phyloP scores from a whole-genome alignment of 2,888 invertebrate genomes.

The Drosophila incognita region DNA sequence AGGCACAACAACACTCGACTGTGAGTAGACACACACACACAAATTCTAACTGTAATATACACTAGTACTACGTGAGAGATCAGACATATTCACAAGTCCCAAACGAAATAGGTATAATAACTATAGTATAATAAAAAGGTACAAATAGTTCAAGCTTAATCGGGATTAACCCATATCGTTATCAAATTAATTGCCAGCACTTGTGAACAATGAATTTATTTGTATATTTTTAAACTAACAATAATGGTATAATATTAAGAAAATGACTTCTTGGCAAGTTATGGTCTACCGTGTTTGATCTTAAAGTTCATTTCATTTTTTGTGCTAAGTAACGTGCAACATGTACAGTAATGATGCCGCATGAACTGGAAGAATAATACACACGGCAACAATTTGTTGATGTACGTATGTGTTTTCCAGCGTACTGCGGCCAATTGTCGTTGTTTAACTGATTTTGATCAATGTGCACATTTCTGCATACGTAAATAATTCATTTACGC shows the following conservation, averaged over 20 bases:
- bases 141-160: not conserved
- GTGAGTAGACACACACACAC: constrained; percentile 59
- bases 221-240: not conserved
- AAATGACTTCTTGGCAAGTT: not conserved
- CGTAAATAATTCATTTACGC: constrained; percentile 3
- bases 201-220: not conserved
- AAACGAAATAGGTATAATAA: not conserved
- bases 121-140: too few relatives aligned
- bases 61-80: not conserved
- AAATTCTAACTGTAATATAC: not conserved
- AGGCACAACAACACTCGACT: constrained; percentile 60
- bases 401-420: not conserved
- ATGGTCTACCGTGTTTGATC: not conserved
- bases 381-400: not conserved
- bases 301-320: not conserved
- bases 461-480: not conserved
- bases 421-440: constrained; percentile 8
- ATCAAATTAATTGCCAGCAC: not conserved
- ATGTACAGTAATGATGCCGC: not conserved
- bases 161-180: not conserved
- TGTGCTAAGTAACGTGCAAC: not conserved
- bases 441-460: constrained; percentile 14
- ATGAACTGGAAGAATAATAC: not conserved
- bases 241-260: not conserved
- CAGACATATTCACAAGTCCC: not conserved